These are phyloP conservation scores for Lepeophtheirus salmonis DNA, from an alignment of 1,140 invertebrate genomes.

Conservation along the genomic window DNA sequence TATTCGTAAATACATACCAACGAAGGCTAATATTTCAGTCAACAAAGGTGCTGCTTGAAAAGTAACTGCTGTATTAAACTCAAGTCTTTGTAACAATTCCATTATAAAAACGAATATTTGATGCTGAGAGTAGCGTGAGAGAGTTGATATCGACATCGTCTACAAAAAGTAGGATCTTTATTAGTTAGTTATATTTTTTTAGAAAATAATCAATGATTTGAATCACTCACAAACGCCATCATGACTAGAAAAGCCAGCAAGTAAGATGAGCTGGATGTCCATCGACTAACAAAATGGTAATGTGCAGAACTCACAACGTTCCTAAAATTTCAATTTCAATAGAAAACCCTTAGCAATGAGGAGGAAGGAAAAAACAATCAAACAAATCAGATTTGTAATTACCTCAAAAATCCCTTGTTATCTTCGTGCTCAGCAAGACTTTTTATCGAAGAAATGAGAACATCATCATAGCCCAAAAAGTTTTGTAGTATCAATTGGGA, in stretches of 20 bases:
- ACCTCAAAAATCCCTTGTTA: conserved; percentile 81
- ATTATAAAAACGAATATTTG: conserved; percentile 97
- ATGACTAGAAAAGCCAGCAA: conserved; percentile 86
- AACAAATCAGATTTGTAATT: conserved; percentile 17
- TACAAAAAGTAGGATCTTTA: conserved; percentile 30
- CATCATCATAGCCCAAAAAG: conserved; percentile 87
- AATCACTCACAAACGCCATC: conserved; percentile 86
- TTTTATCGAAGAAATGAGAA: conserved; percentile 89
- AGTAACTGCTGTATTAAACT: conserved; percentile 73
- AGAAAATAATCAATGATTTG: background rate
- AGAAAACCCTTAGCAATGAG: too few species aligned
- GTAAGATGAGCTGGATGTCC: conserved; percentile 80
- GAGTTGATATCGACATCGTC: conserved; percentile 95
- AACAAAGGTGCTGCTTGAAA: conserved; percentile 88
- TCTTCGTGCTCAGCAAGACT: conserved; percentile 82
- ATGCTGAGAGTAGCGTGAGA: conserved; percentile 92
- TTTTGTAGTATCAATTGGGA: conserved; percentile 73
- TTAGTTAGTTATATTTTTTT: conserved; percentile 10
- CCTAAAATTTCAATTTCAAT: conserved; percentile 33
- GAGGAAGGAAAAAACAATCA: conserved; percentile 14
- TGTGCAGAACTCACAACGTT: conserved; percentile 97
- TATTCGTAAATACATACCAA: conserved; percentile 88
- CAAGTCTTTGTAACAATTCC: conserved; percentile 87
- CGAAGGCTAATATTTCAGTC: conserved; percentile 87
- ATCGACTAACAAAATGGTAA: conserved; percentile 91